These are phyloP conservation scores for Cephus nigrinus DNA, from an alignment of 2,888 invertebrate genomes.

Conservation along the genomic window DNA sequence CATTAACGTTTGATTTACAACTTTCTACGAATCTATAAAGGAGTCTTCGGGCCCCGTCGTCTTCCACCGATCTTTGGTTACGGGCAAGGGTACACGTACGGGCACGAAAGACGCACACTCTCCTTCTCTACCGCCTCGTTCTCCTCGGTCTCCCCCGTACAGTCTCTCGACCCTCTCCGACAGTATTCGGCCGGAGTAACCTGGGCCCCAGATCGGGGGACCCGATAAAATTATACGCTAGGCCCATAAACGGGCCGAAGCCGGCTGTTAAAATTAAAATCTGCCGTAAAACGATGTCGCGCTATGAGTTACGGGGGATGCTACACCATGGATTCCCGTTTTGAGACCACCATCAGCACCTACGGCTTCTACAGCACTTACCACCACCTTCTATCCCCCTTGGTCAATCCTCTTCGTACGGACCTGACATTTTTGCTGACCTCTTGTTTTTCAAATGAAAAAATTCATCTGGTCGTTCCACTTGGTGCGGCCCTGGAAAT, in stretches of 20 bases:
- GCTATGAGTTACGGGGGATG: slow-evolving; percentile 46
- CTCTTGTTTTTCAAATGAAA: neutral
- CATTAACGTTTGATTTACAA: slow-evolving; percentile 66
- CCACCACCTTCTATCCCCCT: neutral
- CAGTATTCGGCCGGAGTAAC: slow-evolving; percentile 52
- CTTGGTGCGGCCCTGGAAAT: neutral
- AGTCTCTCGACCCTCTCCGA: slow-evolving; percentile 14
- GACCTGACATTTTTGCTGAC: neutral
- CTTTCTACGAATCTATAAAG: slow-evolving; percentile 65
- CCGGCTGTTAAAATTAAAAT: slow-evolving; percentile 62
- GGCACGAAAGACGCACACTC: neutral
- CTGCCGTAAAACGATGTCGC: slow-evolving; percentile 51
- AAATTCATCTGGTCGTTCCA: neutral
- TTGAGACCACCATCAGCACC: slow-evolving; percentile 4
- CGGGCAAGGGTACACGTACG: neutral
- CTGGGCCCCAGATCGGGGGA: slow-evolving; percentile 57
- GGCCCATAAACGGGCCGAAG: slow-evolving; percentile 55
- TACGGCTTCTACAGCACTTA: neutral
- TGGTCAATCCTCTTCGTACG: neutral
- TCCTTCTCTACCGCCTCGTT: neutral
- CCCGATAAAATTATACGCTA: slow-evolving; percentile 62
- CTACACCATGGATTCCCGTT: slow-evolving; percentile 3
- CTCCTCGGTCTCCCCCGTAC: neutral
- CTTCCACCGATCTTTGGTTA: neutral
- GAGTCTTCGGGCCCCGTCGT: slow-evolving; percentile 40